These are phyloP conservation scores for Anarsia innoxiella DNA, from an alignment of 2,888 invertebrate species.

Conservation along the genomic window DNA sequence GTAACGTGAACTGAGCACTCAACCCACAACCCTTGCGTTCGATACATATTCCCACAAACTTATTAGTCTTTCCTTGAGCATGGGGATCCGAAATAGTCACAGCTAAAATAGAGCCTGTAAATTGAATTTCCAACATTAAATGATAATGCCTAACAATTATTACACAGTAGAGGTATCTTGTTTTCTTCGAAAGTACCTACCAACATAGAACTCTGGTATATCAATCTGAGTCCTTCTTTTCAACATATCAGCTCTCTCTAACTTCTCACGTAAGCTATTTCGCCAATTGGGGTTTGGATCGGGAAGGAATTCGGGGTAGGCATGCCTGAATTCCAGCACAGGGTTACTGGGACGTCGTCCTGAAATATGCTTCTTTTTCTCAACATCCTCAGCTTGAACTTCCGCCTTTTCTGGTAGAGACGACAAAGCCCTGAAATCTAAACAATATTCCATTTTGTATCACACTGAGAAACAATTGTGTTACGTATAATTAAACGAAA, in stretches of 20 bases:
- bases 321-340: slow-evolving; percentile 77
- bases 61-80: slow-evolving; percentile 86
- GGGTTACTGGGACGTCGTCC: slow-evolving; percentile 35
- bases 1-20: slow-evolving; percentile 87
- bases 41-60: slow-evolving; percentile 96
- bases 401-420: slow-evolving; percentile 42
- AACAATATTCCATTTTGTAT: too few species aligned
- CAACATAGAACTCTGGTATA: slow-evolving; percentile 99
- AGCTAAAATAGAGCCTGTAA: slow-evolving; percentile 86
- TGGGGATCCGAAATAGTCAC: slow-evolving; percentile 91
- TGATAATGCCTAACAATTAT: too few species aligned
- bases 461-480: too few species aligned
- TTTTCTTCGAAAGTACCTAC: slow-evolving; percentile 58
- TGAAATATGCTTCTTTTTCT: slow-evolving; percentile 23
- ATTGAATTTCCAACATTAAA: too few species aligned
- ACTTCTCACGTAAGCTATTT: slow-evolving; percentile 87
- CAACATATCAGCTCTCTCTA: slow-evolving; percentile 96
- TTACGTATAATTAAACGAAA: too few species aligned
- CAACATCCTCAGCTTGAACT: slow-evolving; percentile 19
- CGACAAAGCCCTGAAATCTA: slow-evolving; percentile 48
- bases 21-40: slow-evolving; percentile 88
- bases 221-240: slow-evolving; percentile 85
- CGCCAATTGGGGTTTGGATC: slow-evolving; percentile 86
- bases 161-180: not conserved
- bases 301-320: slow-evolving; percentile 95